Conservation (phyloP, 2,888 invertebrate species). For the Drosophila testacea region DNA sequence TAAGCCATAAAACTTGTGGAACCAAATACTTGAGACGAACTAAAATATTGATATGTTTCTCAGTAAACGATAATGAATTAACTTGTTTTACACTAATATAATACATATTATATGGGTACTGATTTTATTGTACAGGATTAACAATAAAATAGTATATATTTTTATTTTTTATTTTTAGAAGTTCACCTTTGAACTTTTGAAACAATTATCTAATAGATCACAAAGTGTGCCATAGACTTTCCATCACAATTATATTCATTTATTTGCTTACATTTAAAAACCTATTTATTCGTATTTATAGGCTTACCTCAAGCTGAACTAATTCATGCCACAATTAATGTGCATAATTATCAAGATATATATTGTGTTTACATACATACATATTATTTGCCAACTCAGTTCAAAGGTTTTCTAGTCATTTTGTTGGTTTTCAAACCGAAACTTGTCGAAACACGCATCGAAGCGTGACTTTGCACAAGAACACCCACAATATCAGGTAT, state of each 20-base stretch:
- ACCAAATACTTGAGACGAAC: not conserved
- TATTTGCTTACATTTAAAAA: constrained; percentile 2
- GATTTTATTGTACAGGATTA: not conserved
- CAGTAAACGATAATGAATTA: constrained; percentile 20
- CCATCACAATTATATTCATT: constrained; percentile 5
- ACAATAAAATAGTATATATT: not conserved
- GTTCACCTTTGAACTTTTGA: not conserved
- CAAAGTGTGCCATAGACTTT: not conserved
- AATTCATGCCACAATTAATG: constrained; percentile 18
- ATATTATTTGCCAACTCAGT: not conserved
- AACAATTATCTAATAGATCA: not conserved
- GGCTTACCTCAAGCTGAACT: constrained; percentile 7
- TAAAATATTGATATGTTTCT: constrained; percentile 9
- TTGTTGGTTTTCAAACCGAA: constrained; percentile 18
- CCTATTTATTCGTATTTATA: not conserved
- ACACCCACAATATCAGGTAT: constrained; percentile 10
- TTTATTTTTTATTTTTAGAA: too few species aligned
- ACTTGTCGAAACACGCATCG: constrained; percentile 36
- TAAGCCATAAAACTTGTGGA: constrained; percentile 24
- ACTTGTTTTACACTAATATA: constrained; percentile 19
- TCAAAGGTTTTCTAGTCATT: constrained; percentile 20
- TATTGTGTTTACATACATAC: not conserved
- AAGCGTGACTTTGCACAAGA: constrained; percentile 45
- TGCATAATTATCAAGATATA: not conserved
- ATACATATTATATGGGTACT: constrained; percentile 1